phyloP scores from a whole-genome alignment of 2,888 invertebrate species.

The Acrobasis suavella region DNA sequence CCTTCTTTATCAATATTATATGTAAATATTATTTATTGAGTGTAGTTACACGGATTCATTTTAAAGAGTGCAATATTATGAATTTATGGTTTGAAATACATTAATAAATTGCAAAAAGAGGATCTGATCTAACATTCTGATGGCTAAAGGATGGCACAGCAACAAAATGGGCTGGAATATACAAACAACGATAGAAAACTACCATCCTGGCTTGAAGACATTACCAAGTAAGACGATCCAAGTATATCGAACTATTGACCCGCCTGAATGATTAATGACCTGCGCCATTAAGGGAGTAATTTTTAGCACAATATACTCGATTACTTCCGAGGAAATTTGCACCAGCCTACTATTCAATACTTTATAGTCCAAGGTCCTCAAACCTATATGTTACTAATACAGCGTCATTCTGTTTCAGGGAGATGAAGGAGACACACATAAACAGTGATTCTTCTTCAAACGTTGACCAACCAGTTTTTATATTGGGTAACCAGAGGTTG shows the following conservation, averaged over 20 bases:
- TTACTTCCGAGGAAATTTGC: slow-evolving; percentile 39
- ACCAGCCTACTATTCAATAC: slow-evolving; percentile 16
- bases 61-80: slow-evolving; percentile 24
- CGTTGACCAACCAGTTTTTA: slow-evolving; percentile 42
- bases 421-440: slow-evolving; percentile 74
- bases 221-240: slow-evolving; percentile 64
- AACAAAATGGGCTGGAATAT: slow-evolving; percentile 61
- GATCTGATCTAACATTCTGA: slow-evolving; percentile 40
- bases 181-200: slow-evolving; percentile 55
- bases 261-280: slow-evolving; percentile 49
- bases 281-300: slow-evolving; percentile 40
- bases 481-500: slow-evolving; percentile 44
- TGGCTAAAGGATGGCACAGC: slow-evolving; percentile 72
- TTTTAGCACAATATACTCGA: slow-evolving; percentile 44
- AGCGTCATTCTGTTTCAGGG: slow-evolving; percentile 44
- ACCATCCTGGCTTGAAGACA: slow-evolving; percentile 71
- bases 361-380: slow-evolving; percentile 29
- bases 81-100: slow-evolving; percentile 8
- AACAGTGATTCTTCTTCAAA: slow-evolving; percentile 47
- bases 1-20: slow-evolving; percentile 19
- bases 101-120: slow-evolving; percentile 7
- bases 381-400: slow-evolving; percentile 13
- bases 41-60: background rate
- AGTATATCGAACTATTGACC: slow-evolving; percentile 29
- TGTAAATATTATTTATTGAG: slow-evolving; percentile 20